These are phyloP conservation scores for Pammene aurita DNA, from an alignment of 2,888 invertebrate genomes.

Conservation along the genomic window DNA sequence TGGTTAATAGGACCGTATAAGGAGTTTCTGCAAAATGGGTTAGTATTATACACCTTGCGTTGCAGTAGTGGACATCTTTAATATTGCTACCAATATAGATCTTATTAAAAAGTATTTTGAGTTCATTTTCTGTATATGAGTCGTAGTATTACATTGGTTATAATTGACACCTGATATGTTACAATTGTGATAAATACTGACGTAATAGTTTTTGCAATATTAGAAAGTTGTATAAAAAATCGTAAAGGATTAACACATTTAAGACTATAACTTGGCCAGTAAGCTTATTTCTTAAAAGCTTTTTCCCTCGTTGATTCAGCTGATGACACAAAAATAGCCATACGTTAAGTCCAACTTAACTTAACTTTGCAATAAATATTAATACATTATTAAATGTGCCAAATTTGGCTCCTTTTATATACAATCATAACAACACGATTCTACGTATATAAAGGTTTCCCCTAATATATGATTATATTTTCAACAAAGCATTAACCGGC, in stretches of 20 bases:
- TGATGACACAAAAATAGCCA: too few species aligned
- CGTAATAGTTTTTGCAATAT: conserved; percentile 23
- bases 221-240: background rate
- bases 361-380: too few species aligned
- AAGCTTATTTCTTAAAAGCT: too few species aligned
- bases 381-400: too few species aligned
- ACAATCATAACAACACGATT: background rate
- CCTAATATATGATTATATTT: background rate
- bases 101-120: background rate
- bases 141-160: background rate
- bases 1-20: background rate
- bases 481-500: conserved; percentile 3
- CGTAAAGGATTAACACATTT: background rate
- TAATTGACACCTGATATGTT: conserved; percentile 17
- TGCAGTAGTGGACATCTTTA: background rate
- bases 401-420: background rate
- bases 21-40: conserved; percentile 10
- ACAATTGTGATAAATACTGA: conserved; percentile 9
- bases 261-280: too few species aligned
- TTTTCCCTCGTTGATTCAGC: too few species aligned
- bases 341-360: too few species aligned
- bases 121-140: background rate
- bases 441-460: background rate
- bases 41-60: conserved; percentile 27
- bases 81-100: background rate